Conservation (phyloP, 2,888 invertebrate species). For the Sphaeridia pumilis region DNA sequence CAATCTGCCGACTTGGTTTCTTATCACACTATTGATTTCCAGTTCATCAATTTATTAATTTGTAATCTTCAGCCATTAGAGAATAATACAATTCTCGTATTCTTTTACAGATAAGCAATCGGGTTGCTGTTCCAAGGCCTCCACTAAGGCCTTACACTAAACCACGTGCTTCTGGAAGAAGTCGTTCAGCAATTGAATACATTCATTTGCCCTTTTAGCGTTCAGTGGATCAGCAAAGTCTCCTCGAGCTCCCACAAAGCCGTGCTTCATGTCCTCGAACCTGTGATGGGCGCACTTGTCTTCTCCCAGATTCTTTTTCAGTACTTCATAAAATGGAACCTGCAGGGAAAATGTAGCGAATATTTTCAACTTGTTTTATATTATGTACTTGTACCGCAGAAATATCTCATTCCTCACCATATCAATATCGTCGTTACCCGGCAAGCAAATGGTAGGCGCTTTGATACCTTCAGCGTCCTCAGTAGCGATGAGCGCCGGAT, state of each 20-base stretch:
- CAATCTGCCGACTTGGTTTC: too few species aligned
- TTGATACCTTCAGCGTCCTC: constrained; percentile 23
- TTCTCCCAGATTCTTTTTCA: constrained; percentile 26
- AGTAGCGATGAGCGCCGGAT: constrained; percentile 19
- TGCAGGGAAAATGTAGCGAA: constrained; percentile 7
- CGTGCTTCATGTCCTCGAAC: constrained; percentile 30
- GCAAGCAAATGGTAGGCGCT: constrained; percentile 22
- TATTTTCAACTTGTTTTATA: not conserved
- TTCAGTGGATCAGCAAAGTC: constrained; percentile 21
- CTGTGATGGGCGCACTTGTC: constrained; percentile 21
- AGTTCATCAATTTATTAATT: too few species aligned
- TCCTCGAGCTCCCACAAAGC: constrained; percentile 28
- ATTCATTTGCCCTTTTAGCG: constrained; percentile 19
- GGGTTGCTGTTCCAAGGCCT: too few species aligned
- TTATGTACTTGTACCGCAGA: not conserved
- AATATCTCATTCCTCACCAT: constrained; percentile 17
- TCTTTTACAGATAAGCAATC: too few species aligned
- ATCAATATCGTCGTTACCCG: constrained; percentile 27
- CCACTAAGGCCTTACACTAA: too few species aligned
- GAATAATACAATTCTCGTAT: too few species aligned
- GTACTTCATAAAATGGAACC: constrained; percentile 29
- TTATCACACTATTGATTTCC: too few species aligned
- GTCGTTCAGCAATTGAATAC: constrained; percentile 15
- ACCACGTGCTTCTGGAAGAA: constrained; percentile 18
- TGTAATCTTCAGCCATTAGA: too few species aligned